Base-by-base conservation (phyloP, 2,888 invertebrate genomes). In the Busseola fusca region DNA sequence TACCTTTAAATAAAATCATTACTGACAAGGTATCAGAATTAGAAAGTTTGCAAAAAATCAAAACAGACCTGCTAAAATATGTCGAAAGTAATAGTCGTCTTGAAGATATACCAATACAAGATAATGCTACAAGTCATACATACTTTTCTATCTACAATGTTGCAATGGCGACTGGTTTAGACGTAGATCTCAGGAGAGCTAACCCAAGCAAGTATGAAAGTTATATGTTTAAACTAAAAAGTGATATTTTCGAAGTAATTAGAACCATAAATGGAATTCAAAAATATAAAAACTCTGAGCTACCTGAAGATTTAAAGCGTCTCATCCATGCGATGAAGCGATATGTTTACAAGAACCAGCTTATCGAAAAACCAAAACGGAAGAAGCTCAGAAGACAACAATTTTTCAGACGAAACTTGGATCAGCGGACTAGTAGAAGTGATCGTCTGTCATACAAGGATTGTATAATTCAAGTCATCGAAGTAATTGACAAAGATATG, bases 171-270 rank as follows among this genome's bases (percentile, higher is more conserved):
- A 69, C 81, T 14, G 77, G 87, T 27, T 68, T 73, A 37, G 70
- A 73, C 37, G 34, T 70, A 48, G 76, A 86, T 63, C 74, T 84
- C 37, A 87, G 87, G 78, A 88, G 78, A 78, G 75, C 64, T 3
- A 84, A 85, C 58, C 64, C 73, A 4, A 78, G 81, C 67, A 57
- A 70, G 2, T 59, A 87, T 48, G 84, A 90, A 5, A 89, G 88
- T 65, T 86, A 89, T n/a, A 56, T 89, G 12, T 78, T 79, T 10
- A 93, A 92, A 84, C 76, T 94, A n/a, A 92, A 91, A 88, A 80
- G 64, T 40, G 92, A 94, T 72, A 88, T 94, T 42, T 88, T 88
- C 40, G 89, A 91, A 84, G 91, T 93, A 3, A 83, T 93, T 37
- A 87, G 63, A 82, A 92, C 93, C 74, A 80, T 93, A 21, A 72